Evolutionary conservation across 2,113 vertebrate genomes (phyloP), one percentile per base, ranked within the genome.

Genomic region (Hassar affinis): DNA sequence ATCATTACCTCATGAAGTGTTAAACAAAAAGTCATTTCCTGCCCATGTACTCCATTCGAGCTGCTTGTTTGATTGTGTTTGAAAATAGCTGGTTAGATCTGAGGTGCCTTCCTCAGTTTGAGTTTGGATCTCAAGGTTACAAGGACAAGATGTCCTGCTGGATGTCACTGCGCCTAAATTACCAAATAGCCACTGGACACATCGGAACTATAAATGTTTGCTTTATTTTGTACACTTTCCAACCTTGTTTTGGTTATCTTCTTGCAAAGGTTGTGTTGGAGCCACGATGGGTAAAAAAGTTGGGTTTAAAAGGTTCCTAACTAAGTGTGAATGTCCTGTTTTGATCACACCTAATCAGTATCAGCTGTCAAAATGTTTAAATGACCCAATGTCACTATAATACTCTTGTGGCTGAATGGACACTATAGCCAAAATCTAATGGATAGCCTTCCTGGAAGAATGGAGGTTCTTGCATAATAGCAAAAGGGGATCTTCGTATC

Each of bases 21-120:
- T n/a, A 82, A 75, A 12, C 11, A 64, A 64, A 78, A 76, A 79
- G 75, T 66, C 25, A 83, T 74, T 86, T 79, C 80, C 80, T 79
- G 64, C 33, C 12, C 2, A 56, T 42, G 64, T 15, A 51, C 12
- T 66, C n/a, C 52, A 62, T 47, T 27, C 15, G 35, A 45, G 20
- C 20, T 49, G 78, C 79, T 74, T 72, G 42, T 79, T 79, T 82
- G 64, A 78, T 78, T 72, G 47, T n/a, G 45, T 30, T 25, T 25
- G 38, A 72, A 56, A 20, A 12, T 6, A 25, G 18, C 20, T 11
- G 68, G 54, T 54, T 38, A 52, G 61, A 62, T 49, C n/a, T 71
- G 52, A 5, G 10, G 12, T 1, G 17, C 14, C 38, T 0, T 30
- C 0, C 52, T 79, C 62, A 22, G 33, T 38, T 54, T 56, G 49